phyloP scores from a whole-genome alignment of 1,140 invertebrate genomes.

The Drosophila tsacasi region DNA sequence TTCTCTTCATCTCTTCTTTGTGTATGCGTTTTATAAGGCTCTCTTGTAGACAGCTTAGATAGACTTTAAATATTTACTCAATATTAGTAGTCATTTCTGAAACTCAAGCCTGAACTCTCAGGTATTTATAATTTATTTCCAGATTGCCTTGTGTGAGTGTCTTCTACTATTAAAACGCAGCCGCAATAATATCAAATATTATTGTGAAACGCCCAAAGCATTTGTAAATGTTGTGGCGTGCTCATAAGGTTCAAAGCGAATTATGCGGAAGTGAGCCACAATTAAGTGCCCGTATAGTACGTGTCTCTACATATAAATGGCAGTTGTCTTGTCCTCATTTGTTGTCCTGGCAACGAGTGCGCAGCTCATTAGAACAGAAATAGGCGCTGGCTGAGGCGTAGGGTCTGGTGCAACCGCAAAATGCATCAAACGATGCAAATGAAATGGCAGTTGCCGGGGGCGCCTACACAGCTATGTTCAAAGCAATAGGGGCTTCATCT shows the following conservation, averaged over 20 bases:
- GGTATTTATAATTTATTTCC: background rate
- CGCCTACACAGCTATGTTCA: background rate
- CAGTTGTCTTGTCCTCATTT: constrained; percentile 6
- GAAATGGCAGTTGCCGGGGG: constrained; percentile 50
- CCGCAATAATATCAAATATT: constrained; percentile 16
- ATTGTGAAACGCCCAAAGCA: background rate
- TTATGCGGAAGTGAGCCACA: constrained; percentile 40
- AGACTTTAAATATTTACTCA: background rate
- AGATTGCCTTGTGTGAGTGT: background rate
- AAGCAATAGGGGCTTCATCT: background rate
- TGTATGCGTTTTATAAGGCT: background rate
- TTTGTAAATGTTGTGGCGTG: background rate
- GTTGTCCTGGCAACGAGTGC: constrained; percentile 33
- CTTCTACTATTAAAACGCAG: constrained; percentile 7
- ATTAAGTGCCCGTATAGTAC: constrained; percentile 14
- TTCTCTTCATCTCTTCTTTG: no score
- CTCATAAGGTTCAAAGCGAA: constrained; percentile 11
- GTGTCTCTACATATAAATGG: background rate
- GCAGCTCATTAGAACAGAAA: constrained; percentile 33
- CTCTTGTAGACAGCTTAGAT: background rate
- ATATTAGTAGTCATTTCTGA: background rate
- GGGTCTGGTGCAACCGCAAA: constrained; percentile 33
- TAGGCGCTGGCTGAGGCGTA: no score
- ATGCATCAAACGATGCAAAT: constrained; percentile 51
- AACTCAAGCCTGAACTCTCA: background rate